Evolutionary conservation across 1,140 invertebrate species (phyloP).

Genomic region (Lanistes nyassanus): DNA sequence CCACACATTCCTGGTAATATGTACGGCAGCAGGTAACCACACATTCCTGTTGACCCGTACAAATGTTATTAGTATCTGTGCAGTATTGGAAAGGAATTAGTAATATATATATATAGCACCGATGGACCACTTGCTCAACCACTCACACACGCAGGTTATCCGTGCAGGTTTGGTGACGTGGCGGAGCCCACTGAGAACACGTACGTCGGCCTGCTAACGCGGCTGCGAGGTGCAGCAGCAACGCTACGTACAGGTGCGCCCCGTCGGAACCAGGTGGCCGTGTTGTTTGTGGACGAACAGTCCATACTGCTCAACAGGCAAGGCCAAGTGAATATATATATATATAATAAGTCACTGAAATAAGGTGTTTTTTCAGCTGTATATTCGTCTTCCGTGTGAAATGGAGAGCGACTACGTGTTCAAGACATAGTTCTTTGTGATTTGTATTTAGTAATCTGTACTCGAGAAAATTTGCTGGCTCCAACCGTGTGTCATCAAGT

Average conservation of each 20-base stretch:
- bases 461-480: background rate
- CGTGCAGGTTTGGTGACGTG: background rate
- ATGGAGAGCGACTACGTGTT: background rate
- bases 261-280: conserved; percentile 26
- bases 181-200: background rate
- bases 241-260: background rate
- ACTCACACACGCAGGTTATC: no score
- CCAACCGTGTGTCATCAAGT: no score
- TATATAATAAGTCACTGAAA: no score
- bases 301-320: conserved; percentile 26
- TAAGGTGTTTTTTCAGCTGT: background rate
- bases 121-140: background rate
- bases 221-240: background rate
- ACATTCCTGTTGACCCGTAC: background rate
- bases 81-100: background rate
- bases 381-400: background rate
- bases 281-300: conserved; percentile 36
- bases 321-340: background rate
- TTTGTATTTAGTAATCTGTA: background rate
- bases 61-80: background rate
- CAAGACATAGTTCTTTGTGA: background rate
- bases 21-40: background rate
- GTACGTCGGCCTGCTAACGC: conserved; percentile 14
- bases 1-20: background rate
- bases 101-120: background rate